Evolutionary conservation across 2,888 invertebrate species (phyloP), one percentile per base, ranked within the genome.

Genomic region (Apotomis betuletana): DNA sequence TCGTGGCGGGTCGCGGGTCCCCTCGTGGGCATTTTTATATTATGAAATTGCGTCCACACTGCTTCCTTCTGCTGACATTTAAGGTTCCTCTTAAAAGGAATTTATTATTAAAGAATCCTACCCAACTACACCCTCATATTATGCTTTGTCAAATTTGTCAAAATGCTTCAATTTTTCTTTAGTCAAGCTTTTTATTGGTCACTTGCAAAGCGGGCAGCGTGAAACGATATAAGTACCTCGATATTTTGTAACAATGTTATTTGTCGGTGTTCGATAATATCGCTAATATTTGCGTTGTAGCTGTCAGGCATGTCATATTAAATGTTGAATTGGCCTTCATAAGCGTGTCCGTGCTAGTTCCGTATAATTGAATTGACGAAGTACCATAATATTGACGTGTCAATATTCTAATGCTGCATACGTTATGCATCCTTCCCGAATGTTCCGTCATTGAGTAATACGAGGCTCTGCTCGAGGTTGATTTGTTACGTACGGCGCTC

Each of bases 401-500:
- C 51, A 63, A 63, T 65, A 57, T 57, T 57, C 27, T 57, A 63
- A 52, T 46, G 41, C 54, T 61, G 61, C 49, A 57, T 44, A 41
- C 55, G 27, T 55, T 62, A 67, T 69, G 67, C 69, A 67, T 73
- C 70, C 52, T 65, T 73, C 72, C 49, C 62, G 51, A 70, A 67
- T 57, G 71, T 67, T 73, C 63, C 62, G 78, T 78, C 79, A 81
- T 82, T 83, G 81, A 84, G 83, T 83, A 85, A 85, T 82, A 81
- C 75, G 75, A 79, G 76, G 78, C 77, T 78, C 77, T 77, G 74
- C 76, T 79, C 79, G 77, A 79, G 81, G 80, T 77, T 85, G 82
- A 87, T 87, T 87, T 87, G 86, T 87, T 82, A 81, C 80, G 75
- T 77, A 78, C 72, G 81, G 77, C 83, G 85, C 84, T 83, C 85